Conservation (phyloP, 1,140 invertebrate species). For the Tetraneura akinire region DNA sequence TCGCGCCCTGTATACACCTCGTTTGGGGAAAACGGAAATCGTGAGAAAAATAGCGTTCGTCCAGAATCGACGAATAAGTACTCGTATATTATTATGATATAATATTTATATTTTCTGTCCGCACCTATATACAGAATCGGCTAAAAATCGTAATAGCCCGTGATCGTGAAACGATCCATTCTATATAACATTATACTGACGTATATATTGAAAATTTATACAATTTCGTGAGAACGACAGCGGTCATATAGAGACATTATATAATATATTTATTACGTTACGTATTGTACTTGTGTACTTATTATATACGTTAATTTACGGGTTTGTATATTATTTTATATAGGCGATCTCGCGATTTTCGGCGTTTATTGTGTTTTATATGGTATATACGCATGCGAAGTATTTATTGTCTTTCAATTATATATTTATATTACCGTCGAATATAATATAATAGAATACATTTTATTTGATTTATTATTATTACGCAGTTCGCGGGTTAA, state of each 20-base stretch:
- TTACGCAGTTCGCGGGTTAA: neutral
- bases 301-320: too few species aligned
- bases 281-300: too few species aligned
- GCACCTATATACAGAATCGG: too few species aligned
- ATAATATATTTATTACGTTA: too few species aligned
- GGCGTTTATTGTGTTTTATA: too few species aligned
- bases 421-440: too few species aligned
- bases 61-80: neutral
- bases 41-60: neutral
- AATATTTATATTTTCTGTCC: neutral
- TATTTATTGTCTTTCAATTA: too few species aligned
- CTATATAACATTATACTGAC: neutral
- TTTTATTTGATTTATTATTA: conserved; percentile 12
- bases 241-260: too few species aligned
- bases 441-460: neutral
- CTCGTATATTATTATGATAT: neutral
- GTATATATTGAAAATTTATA: neutral
- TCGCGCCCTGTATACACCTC: too few species aligned
- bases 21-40: neutral
- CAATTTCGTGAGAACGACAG: conserved; percentile 4
- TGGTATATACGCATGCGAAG: too few species aligned
- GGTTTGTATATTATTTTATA: too few species aligned
- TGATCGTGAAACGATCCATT: neutral
- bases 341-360: neutral
- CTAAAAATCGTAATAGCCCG: neutral